phyloP scores from a whole-genome alignment of 2,888 invertebrate genomes.

The Teleogryllus oceanicus region DNA sequence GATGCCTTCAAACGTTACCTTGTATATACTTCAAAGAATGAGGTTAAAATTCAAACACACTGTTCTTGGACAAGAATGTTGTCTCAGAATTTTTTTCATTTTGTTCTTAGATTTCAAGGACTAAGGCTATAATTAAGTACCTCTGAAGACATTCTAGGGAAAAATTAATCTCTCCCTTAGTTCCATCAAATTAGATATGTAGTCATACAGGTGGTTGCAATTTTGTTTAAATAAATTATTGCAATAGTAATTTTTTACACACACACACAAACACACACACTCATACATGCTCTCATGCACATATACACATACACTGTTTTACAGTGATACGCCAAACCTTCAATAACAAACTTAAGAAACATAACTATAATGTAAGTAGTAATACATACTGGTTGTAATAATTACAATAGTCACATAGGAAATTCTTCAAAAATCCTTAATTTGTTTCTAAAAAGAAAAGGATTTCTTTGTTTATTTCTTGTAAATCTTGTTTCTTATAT shows the following conservation, averaged over 20 bases:
- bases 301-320: conserved; percentile 30
- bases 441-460: conserved; percentile 35
- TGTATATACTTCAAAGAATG: conserved; percentile 24
- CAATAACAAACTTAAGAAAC: conserved; percentile 35
- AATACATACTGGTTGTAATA: conserved; percentile 34
- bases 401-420: conserved; percentile 37
- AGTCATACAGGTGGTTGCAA: conserved; percentile 21
- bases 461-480: conserved; percentile 42
- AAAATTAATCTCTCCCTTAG: conserved; percentile 11
- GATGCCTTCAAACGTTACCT: conserved; percentile 31
- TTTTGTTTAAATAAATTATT: conserved; percentile 33
- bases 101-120: conserved; percentile 19
- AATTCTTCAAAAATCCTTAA: conserved; percentile 35
- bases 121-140: conserved; percentile 19
- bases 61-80: conserved; percentile 18
- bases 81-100: conserved; percentile 26
- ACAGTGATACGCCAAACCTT: conserved; percentile 35
- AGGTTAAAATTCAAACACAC: conserved; percentile 27
- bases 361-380: conserved; percentile 35
- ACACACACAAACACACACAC: conserved; percentile 29
- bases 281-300: conserved; percentile 19
- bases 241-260: conserved; percentile 27
- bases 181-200: conserved; percentile 26
- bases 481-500: conserved; percentile 49
- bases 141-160: neutral